Base-by-base conservation (phyloP, 2,797 vertebrate genomes). In the Nannoperca obscura region DNA sequence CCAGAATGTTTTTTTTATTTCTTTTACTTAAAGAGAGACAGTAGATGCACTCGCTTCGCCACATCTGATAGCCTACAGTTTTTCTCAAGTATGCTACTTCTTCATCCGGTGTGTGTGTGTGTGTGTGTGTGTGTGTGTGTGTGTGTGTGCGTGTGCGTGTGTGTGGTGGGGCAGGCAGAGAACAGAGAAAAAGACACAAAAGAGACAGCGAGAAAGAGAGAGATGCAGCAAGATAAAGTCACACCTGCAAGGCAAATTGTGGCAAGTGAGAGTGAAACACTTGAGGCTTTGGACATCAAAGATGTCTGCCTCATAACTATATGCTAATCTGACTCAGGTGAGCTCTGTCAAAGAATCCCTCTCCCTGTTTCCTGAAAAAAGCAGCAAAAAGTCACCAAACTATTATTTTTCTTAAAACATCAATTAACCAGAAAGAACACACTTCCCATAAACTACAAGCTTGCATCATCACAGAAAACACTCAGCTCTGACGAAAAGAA, bases 261-360 rank as follows among this genome's bases (percentile, higher is more conserved):
- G 44, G 17, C 19, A 47, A 82, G 72, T 87, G 85, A 92, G 71
- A 91, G 38, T 85, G 90, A 92, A 91, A 92, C 83, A 12, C 63
- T 83, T 66, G 64, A 74, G 75, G 68, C 49, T 81, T 66, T 80
- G 82, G 80, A 78, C 72, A 78, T 87, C 81, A 89, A 88, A 89
- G 85, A 62, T 9, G 40, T 40, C 59, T 72, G 58, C 17, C 32
- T 84, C 79, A 57, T 74, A 78, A 72, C 70, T 88, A 80, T 74
- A 84, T 87, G 83, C 63, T 75, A 81, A 87, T 91, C 77, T 88
- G 88, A 90, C 80, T 89, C 90, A 92, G 92, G 93, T 94, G 85
- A 91, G 79, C 65, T 60, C 24, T 58, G 80, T 92, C 71, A 84
- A 68, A 88, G 57, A 78, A 58, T 63, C 52, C 36, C 60, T 83